Conservation (phyloP, 2,888 invertebrate species). For the Eueremaeus valkanovi region DNA sequence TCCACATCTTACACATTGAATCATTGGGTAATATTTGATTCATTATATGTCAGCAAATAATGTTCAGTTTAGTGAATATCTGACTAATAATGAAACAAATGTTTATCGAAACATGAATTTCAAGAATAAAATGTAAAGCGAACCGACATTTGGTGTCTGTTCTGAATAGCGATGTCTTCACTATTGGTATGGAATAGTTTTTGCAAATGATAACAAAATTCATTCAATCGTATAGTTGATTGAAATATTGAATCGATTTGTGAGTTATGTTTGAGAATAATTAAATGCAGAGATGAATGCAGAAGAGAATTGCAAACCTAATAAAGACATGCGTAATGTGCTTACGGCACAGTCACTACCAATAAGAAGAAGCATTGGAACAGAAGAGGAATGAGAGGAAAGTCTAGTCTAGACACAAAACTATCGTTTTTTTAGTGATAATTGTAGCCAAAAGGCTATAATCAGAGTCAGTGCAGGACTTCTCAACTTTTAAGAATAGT, state of each 20-base stretch:
- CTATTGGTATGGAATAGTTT: no score
- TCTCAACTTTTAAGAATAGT: background rate
- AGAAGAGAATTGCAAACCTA: no score
- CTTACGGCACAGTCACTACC: no score
- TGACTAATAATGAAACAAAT: background rate
- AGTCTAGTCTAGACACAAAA: background rate
- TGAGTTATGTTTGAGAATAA: no score
- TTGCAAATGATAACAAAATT: no score
- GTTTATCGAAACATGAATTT: background rate
- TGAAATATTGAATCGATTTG: no score
- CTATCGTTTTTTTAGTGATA: background rate
- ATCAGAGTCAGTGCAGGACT: background rate
- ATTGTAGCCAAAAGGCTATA: background rate
- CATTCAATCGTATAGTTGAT: no score
- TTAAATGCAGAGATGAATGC: no score
- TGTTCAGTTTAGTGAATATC: background rate
- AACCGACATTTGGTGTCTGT: background rate
- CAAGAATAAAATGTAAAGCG: background rate
- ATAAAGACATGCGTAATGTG: background rate
- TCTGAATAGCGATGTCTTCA: no score
- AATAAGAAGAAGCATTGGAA: no score
- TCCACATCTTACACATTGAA: no score
- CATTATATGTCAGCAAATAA: background rate
- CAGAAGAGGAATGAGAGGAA: no score
- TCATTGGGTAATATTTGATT: background rate